These are phyloP conservation scores for Mus pahari DNA, from an alignment of 2,113 vertebrate genomes.

Conservation along the genomic window DNA sequence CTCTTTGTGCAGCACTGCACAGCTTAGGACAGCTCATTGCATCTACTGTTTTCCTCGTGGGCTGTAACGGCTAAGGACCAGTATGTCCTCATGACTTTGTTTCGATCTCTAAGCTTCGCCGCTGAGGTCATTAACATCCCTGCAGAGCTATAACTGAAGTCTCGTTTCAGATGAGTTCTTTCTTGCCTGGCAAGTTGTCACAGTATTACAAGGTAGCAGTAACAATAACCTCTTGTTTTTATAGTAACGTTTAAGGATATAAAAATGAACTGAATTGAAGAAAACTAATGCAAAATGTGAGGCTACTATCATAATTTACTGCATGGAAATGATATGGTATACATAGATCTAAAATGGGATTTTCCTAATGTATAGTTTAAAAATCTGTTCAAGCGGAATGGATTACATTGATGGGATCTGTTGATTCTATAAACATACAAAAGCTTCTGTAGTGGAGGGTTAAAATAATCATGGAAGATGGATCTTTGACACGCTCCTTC, in stretches of 20 bases:
- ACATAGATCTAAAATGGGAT: constrained; percentile 67
- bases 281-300: constrained; percentile 75
- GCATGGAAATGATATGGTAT: neutral
- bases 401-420: constrained; percentile 27
- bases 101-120: constrained; percentile 80
- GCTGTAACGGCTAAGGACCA: constrained; percentile 80
- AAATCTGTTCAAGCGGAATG: constrained; percentile 75
- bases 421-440: neutral
- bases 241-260: constrained; percentile 83
- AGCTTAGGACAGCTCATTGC: constrained; percentile 82
- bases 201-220: constrained; percentile 66
- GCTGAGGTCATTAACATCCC: constrained; percentile 83
- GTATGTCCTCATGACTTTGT: constrained; percentile 83
- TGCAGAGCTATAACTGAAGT: constrained; percentile 77
- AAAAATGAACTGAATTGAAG: constrained; percentile 82
- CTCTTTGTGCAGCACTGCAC: constrained; percentile 74
- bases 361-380: constrained; percentile 37
- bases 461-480: constrained; percentile 44
- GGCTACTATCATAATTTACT: constrained; percentile 52
- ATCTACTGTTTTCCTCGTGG: constrained; percentile 85
- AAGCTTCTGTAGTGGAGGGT: neutral
- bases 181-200: constrained; percentile 84
- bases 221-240: constrained; percentile 83
- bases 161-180: constrained; percentile 83
- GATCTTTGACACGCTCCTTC: neutral